phyloP scores from a whole-genome alignment of 2,888 invertebrate genomes.

The Folsomia candida region DNA sequence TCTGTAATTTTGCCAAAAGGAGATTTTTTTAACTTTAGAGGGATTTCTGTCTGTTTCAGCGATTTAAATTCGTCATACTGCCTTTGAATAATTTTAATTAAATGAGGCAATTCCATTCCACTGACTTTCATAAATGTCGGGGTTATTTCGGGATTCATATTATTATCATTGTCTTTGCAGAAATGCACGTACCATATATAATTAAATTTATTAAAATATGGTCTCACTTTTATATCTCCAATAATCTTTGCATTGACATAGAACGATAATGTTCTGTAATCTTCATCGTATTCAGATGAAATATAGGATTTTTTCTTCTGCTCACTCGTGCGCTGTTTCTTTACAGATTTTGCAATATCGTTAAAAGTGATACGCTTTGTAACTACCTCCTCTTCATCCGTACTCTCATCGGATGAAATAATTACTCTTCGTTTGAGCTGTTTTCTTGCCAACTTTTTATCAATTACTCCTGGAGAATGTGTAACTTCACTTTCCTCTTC shows the following conservation, averaged over 20 bases:
- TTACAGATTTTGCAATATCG: neutral
- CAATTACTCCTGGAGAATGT: too few relatives aligned
- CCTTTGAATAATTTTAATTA: neutral
- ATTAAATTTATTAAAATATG: neutral
- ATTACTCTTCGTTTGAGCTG: too few relatives aligned
- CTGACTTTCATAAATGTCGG: neutral
- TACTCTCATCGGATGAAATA: neutral
- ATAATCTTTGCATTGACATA: neutral
- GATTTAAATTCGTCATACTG: neutral
- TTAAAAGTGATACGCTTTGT: neutral
- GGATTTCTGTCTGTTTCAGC: neutral
- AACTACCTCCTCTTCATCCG: neutral
- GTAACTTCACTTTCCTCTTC: too few relatives aligned
- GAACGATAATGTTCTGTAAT: neutral
- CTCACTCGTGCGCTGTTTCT: neutral
- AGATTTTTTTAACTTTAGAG: neutral
- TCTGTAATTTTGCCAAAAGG: neutral
- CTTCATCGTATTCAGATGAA: neutral
- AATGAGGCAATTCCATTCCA: neutral
- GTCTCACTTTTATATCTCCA: neutral
- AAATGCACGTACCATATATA: neutral
- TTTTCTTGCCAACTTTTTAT: too few relatives aligned
- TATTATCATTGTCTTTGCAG: neutral
- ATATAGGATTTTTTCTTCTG: neutral
- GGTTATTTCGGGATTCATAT: neutral